Percentiles rank a stretch among this genome's conserved stretches.
Evolutionary conservation across 2,888 invertebrate genomes (phyloP).

Genomic region (Epirrhoe alternata): DNA sequence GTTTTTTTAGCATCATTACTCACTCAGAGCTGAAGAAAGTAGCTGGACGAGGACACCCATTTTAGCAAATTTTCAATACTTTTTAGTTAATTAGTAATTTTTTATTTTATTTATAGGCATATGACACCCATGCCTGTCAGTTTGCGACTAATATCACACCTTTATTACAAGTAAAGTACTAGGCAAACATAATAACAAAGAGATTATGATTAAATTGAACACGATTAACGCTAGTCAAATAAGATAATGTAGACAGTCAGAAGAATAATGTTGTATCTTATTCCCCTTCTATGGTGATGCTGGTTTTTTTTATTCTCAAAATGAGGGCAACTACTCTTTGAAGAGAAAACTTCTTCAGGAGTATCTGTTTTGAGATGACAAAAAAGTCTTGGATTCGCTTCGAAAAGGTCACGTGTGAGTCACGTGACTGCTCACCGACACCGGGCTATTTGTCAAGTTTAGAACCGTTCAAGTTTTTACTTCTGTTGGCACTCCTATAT

Average conservation of each 20-base stretch:
- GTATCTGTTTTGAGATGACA: too few relatives aligned
- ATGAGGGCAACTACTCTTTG: too few relatives aligned
- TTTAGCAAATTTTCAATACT: background rate
- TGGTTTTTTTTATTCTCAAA: too few relatives aligned
- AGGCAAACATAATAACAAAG: background rate
- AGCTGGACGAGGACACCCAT: background rate
- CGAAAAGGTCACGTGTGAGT: too few relatives aligned
- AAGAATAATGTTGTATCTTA: background rate
- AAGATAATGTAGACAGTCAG: background rate
- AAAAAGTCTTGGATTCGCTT: too few relatives aligned
- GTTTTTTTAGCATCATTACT: background rate
- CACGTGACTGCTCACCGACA: too few relatives aligned
- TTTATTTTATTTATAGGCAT: background rate
- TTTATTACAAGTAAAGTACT: background rate
- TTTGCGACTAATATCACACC: background rate
- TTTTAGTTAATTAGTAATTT: background rate
- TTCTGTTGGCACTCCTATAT: too few relatives aligned
- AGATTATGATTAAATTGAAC: conserved; percentile 1
- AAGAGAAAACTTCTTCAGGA: too few relatives aligned
- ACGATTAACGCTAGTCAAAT: background rate
- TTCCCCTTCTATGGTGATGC: too few relatives aligned
- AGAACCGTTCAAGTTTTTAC: too few relatives aligned
- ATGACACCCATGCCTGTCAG: background rate
- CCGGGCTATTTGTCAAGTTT: too few relatives aligned
- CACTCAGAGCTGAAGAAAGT: background rate